These are phyloP conservation scores for Zingel zingel DNA, from an alignment of 2,113 vertebrate species.

Conservation along the genomic window DNA sequence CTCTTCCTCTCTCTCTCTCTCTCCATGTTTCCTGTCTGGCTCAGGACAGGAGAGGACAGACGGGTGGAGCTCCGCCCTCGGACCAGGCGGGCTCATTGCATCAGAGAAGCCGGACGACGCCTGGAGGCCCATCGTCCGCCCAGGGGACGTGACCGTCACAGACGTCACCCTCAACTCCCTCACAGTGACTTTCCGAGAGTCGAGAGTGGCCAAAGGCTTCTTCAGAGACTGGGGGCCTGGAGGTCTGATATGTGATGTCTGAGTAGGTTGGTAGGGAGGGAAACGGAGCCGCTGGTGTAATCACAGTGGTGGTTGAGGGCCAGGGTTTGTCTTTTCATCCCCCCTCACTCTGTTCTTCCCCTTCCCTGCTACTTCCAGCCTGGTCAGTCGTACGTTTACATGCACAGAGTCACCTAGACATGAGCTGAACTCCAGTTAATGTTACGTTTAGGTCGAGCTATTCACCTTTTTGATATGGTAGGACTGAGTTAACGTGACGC, in stretches of 20 bases:
- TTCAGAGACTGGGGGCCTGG: slow-evolving; percentile 90
- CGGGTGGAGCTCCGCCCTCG: slow-evolving; percentile 51
- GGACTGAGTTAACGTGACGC: not conserved
- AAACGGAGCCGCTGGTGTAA: not conserved
- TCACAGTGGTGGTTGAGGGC: not conserved
- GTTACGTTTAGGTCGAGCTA: slow-evolving; percentile 3
- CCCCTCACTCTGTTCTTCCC: not conserved
- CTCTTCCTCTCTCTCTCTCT: not conserved
- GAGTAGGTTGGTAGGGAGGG: not conserved
- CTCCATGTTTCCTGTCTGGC: not conserved
- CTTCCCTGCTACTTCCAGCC: slow-evolving; percentile 17
- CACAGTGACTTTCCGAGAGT: slow-evolving; percentile 97
- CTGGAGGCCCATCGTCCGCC: slow-evolving; percentile 69
- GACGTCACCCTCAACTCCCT: slow-evolving; percentile 97
- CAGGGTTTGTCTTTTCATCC: not conserved
- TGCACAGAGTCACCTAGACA: slow-evolving; percentile 61
- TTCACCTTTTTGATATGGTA: not conserved
- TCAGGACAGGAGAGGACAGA: slow-evolving; percentile 66
- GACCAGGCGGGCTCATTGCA: not conserved
- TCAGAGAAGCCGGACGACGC: slow-evolving; percentile 56
- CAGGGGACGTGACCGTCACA: slow-evolving; percentile 94
- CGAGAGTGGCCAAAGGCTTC: slow-evolving; percentile 93
- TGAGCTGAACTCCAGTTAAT: not conserved
- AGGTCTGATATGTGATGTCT: slow-evolving; percentile 80
- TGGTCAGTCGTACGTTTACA: slow-evolving; percentile 58